Evolutionary conservation across 1,140 invertebrate genomes (phyloP).

Genomic region (Drosophila arawakana): DNA sequence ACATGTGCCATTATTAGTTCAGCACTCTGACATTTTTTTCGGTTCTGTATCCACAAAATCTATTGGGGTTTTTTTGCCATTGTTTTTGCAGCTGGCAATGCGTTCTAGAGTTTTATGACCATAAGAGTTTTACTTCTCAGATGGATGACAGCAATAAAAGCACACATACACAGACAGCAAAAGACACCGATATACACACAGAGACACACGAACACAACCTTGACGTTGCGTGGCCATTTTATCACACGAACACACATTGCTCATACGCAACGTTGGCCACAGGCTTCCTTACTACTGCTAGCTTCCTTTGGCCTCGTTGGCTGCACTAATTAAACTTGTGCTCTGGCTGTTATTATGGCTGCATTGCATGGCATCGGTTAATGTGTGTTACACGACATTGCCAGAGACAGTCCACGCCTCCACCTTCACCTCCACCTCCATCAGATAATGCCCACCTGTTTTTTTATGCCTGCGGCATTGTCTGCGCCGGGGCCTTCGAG

Average conservation of each 20-base stretch:
- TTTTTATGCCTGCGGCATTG: constrained; percentile 70
- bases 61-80: constrained; percentile 49
- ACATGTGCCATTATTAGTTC: constrained; percentile 84
- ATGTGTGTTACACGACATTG: constrained; percentile 71
- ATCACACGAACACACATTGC: constrained; percentile 81
- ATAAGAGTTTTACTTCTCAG: constrained; percentile 80
- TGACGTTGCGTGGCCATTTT: constrained; percentile 70
- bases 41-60: constrained; percentile 33
- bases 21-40: constrained; percentile 72
- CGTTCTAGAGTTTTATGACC: constrained; percentile 80
- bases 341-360: constrained; percentile 78
- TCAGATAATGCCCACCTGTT: constrained; percentile 54
- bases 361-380: constrained; percentile 82
- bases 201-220: constrained; percentile 40
- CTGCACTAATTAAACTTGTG: constrained; percentile 82
- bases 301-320: constrained; percentile 66
- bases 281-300: constrained; percentile 44
- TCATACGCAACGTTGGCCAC: constrained; percentile 81
- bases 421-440: constrained; percentile 2
- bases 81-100: constrained; percentile 64
- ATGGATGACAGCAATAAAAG: constrained; percentile 81
- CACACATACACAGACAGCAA: constrained; percentile 37
- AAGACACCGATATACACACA: constrained; percentile 20
- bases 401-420: constrained; percentile 15
- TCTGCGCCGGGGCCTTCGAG: constrained; percentile 47